A percentile compares a stretch with the other conserved stretches of the same genome.
Evolutionary conservation across 2,888 invertebrate species (phyloP).

Genomic region (Miltochrista miniata): DNA sequence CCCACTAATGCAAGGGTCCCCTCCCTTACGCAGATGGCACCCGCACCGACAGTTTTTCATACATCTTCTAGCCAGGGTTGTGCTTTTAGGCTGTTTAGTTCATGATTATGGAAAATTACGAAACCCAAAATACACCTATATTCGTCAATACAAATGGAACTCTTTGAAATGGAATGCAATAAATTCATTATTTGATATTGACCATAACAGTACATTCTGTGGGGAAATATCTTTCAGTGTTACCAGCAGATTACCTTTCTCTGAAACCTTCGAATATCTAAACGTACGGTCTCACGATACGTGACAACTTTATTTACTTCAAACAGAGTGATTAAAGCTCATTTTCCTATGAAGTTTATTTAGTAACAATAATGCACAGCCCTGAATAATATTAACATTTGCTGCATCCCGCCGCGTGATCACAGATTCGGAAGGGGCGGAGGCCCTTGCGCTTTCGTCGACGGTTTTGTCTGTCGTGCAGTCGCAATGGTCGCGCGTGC

Average conservation of each 20-base stretch:
- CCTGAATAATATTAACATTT: slow-evolving; percentile 68
- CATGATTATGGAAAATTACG: too few relatives aligned
- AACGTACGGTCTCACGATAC: too few relatives aligned
- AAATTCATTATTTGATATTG: not conserved
- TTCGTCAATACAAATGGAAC: too few relatives aligned
- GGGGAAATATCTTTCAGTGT: not conserved
- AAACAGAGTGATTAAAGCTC: not conserved
- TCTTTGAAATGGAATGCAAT: too few relatives aligned
- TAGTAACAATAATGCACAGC: slow-evolving; percentile 31
- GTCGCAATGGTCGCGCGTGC: slow-evolving; percentile 76
- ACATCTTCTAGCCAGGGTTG: slow-evolving; percentile 56
- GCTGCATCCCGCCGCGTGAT: slow-evolving; percentile 78
- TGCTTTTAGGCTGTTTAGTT: not conserved
- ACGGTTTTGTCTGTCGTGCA: slow-evolving; percentile 71
- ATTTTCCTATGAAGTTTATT: not conserved
- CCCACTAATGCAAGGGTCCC: slow-evolving; percentile 79
- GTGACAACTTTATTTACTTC: not conserved
- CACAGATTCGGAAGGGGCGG: slow-evolving; percentile 80
- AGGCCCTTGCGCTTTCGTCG: slow-evolving; percentile 72
- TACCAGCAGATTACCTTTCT: not conserved
- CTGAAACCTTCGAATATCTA: not conserved
- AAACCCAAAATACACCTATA: too few relatives aligned
- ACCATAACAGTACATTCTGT: not conserved
- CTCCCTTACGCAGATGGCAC: slow-evolving; percentile 78
- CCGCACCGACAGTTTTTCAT: slow-evolving; percentile 74